Conservation (phyloP, 1,140 invertebrate species). For the Trichonephila clavipes region DNA sequence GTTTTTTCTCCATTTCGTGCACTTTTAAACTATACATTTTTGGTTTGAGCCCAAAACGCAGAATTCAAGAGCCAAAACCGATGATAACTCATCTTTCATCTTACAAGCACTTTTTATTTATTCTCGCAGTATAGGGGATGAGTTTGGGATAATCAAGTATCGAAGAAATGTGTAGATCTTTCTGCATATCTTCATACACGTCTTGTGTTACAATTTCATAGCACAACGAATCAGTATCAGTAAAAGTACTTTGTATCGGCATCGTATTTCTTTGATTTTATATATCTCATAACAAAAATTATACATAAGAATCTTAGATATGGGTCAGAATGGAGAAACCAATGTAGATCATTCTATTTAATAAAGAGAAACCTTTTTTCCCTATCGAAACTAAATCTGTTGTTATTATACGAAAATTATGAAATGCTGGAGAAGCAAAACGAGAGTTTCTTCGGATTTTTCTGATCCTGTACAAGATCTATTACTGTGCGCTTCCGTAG, state of each 20-base stretch:
- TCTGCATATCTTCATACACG: conserved; percentile 74
- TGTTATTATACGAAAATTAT: not conserved
- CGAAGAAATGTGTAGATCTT: conserved; percentile 69
- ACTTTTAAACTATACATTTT: not conserved
- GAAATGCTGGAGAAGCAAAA: not conserved
- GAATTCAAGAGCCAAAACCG: not conserved
- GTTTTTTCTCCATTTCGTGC: not conserved
- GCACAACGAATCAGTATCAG: not conserved
- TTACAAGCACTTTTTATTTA: not conserved
- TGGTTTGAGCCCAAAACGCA: not conserved
- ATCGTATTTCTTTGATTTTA: not conserved
- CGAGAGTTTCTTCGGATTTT: not conserved
- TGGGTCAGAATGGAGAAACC: conserved; percentile 22
- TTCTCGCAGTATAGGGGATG: not conserved
- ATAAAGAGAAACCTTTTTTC: not conserved
- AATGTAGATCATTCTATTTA: not conserved
- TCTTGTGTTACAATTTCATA: conserved; percentile 10
- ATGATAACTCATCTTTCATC: conserved; percentile 56
- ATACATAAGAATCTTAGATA: conserved; percentile 38
- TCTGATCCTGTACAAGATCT: not conserved
- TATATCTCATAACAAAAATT: conserved; percentile 4
- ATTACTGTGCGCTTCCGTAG: not conserved
- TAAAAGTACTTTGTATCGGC: not conserved
- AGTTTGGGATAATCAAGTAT: conserved; percentile 77
- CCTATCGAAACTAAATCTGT: not conserved